Percentiles rank a stretch among this genome's conserved stretches.
phyloP scores from a whole-genome alignment of 1,140 invertebrate species.

The Gerris buenoi region DNA sequence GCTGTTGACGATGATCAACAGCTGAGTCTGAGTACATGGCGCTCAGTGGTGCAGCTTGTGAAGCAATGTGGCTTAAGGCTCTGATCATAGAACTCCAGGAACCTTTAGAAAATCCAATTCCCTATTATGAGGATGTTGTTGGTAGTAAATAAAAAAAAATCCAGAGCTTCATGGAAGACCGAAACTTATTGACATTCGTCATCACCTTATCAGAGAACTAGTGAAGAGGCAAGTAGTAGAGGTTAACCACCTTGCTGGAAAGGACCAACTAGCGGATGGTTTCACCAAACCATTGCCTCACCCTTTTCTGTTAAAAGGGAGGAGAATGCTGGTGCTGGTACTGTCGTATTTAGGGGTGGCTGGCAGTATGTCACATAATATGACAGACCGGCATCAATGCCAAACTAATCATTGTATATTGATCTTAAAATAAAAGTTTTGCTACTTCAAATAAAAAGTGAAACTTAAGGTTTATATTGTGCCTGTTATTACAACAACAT shows the following conservation, averaged over 20 bases:
- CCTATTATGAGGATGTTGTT: slow-evolving; percentile 17
- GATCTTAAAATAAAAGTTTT: too few relatives aligned
- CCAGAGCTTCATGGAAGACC: not conserved
- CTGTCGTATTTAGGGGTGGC: too few relatives aligned
- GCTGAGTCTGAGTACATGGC: slow-evolving; percentile 3
- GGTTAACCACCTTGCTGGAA: slow-evolving; percentile 10
- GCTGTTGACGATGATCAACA: not conserved
- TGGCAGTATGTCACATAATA: too few relatives aligned
- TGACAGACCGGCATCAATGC: too few relatives aligned
- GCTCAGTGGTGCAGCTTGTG: not conserved
- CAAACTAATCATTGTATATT: too few relatives aligned
- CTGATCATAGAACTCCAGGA: not conserved
- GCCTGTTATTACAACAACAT: too few relatives aligned
- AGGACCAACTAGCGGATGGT: slow-evolving; percentile 8
- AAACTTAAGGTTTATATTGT: too few relatives aligned
- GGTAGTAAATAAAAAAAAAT: slow-evolving; percentile 9
- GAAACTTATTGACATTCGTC: slow-evolving; percentile 8
- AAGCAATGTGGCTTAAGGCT: not conserved
- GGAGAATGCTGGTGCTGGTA: too few relatives aligned
- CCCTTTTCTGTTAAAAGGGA: too few relatives aligned
- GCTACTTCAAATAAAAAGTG: too few relatives aligned
- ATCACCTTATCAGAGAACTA: slow-evolving; percentile 14
- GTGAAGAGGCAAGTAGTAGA: slow-evolving; percentile 10
- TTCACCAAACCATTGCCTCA: slow-evolving; percentile 8
- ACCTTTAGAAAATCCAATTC: not conserved